Base-by-base conservation (phyloP, 30 jellyfish, hydroid and myxozoan species). In the Hydractinia echinata region DNA sequence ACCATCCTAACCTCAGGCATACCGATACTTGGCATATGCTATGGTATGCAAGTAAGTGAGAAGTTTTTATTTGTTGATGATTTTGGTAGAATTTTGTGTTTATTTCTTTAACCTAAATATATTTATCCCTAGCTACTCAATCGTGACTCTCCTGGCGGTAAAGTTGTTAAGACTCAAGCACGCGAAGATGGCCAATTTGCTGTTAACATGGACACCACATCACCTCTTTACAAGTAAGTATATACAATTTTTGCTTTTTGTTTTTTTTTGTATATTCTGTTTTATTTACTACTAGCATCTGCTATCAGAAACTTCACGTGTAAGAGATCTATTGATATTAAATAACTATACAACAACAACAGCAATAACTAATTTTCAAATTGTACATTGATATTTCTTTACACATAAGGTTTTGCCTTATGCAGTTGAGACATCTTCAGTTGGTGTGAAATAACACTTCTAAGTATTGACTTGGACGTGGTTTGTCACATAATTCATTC, bases 21-120 rank as follows among this genome's bases (percentile, higher is more conserved):
- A 11, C 98, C 98, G 18, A 88, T 92, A 11, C 95, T 92, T 79
- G 98, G 98, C 5, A 92, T 92, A 51, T 92, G 98, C 78, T 92
- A 92, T 81, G 98, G 98, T 50, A 87, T 92, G 96, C 98, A 92
- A 93, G 95, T 87, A 79, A 5, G 79, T 20, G 78, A 67, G n/a
- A 50, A 10, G 10, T 14, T 16, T 10, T 73, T 48, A 2, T 16
- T 39, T 73, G 14, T 48, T 14, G 39, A 73, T 73, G 16, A 73
- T 76, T 76, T 76, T 0, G 76, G 6, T 9, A 51, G 0, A 5
- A 19, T 71, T 71, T 7, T 52, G 53, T 1, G 81, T 71, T 5
- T 8, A 71, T 3, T 5, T 30, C 44, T 10, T 67, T 3, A 6
- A 30, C 66, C 15, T 30, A 54, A 71, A 6, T 6, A 60, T n/a